Conservation (phyloP, 2,113 vertebrate species). For the Centropus unirufus region DNA sequence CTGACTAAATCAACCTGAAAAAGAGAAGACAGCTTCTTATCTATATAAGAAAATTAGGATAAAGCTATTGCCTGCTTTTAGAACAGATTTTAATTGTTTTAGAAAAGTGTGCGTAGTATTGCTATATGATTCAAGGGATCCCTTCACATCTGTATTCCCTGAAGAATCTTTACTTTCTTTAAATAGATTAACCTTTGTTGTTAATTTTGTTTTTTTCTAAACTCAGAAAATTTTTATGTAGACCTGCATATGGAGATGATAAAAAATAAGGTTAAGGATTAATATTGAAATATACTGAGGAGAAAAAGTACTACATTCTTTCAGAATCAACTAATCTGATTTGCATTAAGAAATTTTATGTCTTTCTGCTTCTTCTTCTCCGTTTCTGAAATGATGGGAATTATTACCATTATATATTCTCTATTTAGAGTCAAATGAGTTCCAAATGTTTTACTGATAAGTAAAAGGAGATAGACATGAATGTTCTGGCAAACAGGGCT, state of each 20-base stretch:
- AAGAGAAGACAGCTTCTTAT: neutral
- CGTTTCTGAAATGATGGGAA: neutral
- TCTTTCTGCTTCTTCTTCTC: neutral
- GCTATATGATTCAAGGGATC: neutral
- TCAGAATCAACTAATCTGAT: neutral
- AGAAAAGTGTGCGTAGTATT: neutral
- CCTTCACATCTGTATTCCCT: neutral
- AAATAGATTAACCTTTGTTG: neutral
- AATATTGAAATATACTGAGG: neutral
- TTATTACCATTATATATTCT: neutral
- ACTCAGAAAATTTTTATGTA: neutral
- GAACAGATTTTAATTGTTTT: neutral
- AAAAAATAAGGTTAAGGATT: neutral
- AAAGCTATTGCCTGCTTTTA: neutral
- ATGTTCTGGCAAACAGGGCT: neutral
- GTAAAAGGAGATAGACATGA: neutral
- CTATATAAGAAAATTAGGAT: neutral
- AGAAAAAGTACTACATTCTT: neutral
- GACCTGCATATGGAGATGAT: neutral
- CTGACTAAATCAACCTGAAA: neutral
- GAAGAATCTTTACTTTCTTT: neutral
- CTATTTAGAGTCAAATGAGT: neutral
- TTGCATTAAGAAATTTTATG: neutral
- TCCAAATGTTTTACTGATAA: neutral
- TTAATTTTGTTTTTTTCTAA: neutral